Evolutionary conservation across 35 echinoderm and acorn worm genomes (phyloP), one percentile per base, ranked within the genome.

Genomic region (Strongylocentrotus purpuratus): DNA sequence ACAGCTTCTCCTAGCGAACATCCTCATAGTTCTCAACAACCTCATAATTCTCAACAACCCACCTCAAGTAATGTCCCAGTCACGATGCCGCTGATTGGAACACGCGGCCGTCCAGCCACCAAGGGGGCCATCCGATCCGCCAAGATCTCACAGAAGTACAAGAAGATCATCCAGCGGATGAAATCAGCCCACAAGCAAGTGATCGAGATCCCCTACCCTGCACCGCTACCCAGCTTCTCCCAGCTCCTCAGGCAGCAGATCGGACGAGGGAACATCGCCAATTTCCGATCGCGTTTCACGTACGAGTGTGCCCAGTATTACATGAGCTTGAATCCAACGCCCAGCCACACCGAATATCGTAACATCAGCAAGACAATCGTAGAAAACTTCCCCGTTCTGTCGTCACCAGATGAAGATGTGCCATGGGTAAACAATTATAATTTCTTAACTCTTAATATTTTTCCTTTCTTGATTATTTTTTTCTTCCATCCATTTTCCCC

Each of bases 281-380:
- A 90, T 46, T 97, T 97, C 94, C 94, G 91, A 61, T 95, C 96
- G 45, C 93, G 96, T 41, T 97, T 97, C 59, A 94, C 94, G 2
- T 97, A 97, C 94, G 96, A 97, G 90, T 97, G 96, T 41, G 96
- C 96, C 31, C 96, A 97, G 96, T 97, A 95, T 52, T 97, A 97
- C 94, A 97, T 97, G 96, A 90, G 86, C 20, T 89, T 97, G 87
- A 92, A 97, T 52, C 96, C 96, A 22, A 97, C 96, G 33, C 96
- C 96, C 9, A 95, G 87, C 28, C 96, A 97, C 33, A 92, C 96
- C 7, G 94, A 94, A 33, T 97, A 97, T 91, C 96, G 96, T 20
- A 97, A 97, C 94, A 97, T 97, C 96, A 97, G 96, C 48, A 97
- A 95, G 94, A 97, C 96, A 0, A 94, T 97, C 41, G 90, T 97